Percentiles rank a stretch among this genome's conserved stretches.
Conservation (phyloP, 2,797 vertebrate species). For the Sebastes oblongus region DNA sequence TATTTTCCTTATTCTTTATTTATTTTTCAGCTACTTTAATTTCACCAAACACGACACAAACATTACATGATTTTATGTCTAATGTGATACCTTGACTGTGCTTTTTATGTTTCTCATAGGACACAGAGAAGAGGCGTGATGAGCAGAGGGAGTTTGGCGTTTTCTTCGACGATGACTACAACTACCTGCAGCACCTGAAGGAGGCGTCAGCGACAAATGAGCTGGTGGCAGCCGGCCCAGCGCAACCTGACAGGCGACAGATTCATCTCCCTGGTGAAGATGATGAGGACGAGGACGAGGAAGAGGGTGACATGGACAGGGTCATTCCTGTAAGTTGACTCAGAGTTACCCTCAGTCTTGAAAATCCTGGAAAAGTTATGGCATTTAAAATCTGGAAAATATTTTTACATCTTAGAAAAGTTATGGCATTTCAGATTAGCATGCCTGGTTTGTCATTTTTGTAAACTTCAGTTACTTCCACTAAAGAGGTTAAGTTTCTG, state of each 20-base stretch:
- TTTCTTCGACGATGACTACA: conserved; percentile 96
- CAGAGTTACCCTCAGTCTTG: background rate
- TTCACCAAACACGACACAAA: background rate
- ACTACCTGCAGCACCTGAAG: conserved; percentile 97
- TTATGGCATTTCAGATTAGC: background rate
- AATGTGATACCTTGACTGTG: background rate
- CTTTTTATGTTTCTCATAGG: conserved; percentile 60
- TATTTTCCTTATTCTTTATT: background rate
- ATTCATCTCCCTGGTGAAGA: conserved; percentile 65
- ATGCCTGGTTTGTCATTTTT: background rate
- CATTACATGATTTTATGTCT: accelerated
- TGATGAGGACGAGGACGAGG: background rate
- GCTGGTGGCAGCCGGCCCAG: conserved; percentile 78
- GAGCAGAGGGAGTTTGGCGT: conserved; percentile 92
- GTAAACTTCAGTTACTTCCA: background rate
- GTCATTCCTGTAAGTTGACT: conserved; percentile 77
- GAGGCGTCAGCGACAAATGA: conserved; percentile 81
- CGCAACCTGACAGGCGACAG: conserved; percentile 16
- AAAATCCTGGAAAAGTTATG: background rate
- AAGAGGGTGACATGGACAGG: conserved; percentile 41
- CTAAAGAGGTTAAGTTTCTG: background rate
- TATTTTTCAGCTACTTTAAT: background rate
- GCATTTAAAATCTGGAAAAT: too few relatives aligned
- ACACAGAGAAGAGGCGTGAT: conserved; percentile 84
- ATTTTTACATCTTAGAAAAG: background rate